Evolutionary conservation across 2,888 invertebrate species (phyloP).

Genomic region (Xanthostigma xanthostigma): DNA sequence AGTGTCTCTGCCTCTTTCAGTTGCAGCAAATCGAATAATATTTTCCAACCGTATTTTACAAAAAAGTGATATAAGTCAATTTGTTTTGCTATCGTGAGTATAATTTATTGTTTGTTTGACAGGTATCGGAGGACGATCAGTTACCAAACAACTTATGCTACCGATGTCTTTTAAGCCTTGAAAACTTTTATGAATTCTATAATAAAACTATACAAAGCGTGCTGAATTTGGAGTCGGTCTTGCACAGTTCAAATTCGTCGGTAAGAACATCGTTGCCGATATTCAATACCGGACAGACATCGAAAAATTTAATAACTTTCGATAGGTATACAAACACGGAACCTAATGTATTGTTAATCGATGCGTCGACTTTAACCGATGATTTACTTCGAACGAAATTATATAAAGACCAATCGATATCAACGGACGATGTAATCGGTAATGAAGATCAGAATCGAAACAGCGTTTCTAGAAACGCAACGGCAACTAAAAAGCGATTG

Average conservation of each 20-base stretch:
- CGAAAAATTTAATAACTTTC: not conserved
- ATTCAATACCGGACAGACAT: too few relatives aligned
- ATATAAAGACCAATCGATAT: not conserved
- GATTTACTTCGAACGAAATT: not conserved
- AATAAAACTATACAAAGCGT: slow-evolving; percentile 30
- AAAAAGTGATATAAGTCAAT: too few relatives aligned
- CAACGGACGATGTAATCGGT: not conserved
- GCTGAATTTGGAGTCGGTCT: slow-evolving; percentile 22
- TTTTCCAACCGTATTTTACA: too few relatives aligned
- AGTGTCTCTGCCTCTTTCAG: too few relatives aligned
- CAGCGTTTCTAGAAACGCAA: not conserved
- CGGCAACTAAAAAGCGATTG: not conserved
- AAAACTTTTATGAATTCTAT: slow-evolving; percentile 33
- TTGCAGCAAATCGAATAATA: too few relatives aligned
- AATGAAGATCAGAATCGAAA: not conserved
- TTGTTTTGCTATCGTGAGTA: too few relatives aligned
- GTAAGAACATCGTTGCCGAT: not conserved
- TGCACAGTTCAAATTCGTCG: slow-evolving; percentile 10
- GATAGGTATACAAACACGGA: slow-evolving; percentile 1
- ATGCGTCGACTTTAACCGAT: not conserved
- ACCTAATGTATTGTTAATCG: not conserved
- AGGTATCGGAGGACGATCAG: slow-evolving; percentile 29
- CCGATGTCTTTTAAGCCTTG: slow-evolving; percentile 32
- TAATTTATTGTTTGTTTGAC: slow-evolving; percentile 11
- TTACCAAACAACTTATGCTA: slow-evolving; percentile 32